phyloP scores from a whole-genome alignment of 2,113 vertebrate species.

The rabbit (Oryctolagus cuniculus) region mOryCun1.1 NC_091453.1:47112501-47113000 shows the following conservation, averaged over 20 bases:
- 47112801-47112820: not conserved
- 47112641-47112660: not conserved
- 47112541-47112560: not conserved
- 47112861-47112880: not conserved
- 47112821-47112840: not conserved
- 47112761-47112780: conserved; percentile 46
- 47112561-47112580: not conserved
- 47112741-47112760: conserved; percentile 30
- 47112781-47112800: not conserved
- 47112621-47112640: not conserved
- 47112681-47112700: not conserved
- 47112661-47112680: not conserved
- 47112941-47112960: not conserved
- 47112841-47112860: not conserved
- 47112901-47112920: not conserved
- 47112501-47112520: not conserved
- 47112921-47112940: not conserved
- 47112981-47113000: not conserved
- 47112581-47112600: not conserved
- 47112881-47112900: not conserved
- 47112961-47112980: not conserved
- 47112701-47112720: not conserved
- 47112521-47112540: not conserved
- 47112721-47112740: conserved; percentile 37
- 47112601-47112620: not conserved